Evolutionary conservation across 2,113 vertebrate genomes (phyloP).

Genomic region (Eleginops maclovinus): DNA sequence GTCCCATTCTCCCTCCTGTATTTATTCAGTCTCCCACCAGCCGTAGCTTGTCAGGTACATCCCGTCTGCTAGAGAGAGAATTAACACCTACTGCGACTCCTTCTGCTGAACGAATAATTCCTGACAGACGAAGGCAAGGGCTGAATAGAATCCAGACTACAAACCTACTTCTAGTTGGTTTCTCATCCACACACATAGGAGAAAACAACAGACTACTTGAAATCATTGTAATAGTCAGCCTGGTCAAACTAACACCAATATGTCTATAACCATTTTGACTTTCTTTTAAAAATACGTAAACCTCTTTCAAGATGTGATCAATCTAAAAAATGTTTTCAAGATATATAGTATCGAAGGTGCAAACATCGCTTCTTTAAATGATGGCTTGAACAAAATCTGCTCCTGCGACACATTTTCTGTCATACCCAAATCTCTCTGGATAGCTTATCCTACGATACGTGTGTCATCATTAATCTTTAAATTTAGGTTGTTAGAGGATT

Average conservation of each 20-base stretch:
- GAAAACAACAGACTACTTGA: not conserved
- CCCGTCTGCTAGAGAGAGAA: slow-evolving; percentile 42
- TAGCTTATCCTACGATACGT: not conserved
- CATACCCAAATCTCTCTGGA: not conserved
- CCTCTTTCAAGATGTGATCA: not conserved
- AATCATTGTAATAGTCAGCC: not conserved
- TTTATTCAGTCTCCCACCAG: slow-evolving; percentile 54
- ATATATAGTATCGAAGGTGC: not conserved
- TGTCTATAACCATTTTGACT: not conserved
- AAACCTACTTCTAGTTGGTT: slow-evolving; percentile 4
- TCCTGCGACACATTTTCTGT: not conserved
- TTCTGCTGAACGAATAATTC: slow-evolving; percentile 46
- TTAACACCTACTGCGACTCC: slow-evolving; percentile 47
- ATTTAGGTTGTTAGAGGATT: not conserved
- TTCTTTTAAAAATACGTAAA: too few species aligned
- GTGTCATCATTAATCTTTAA: not conserved
- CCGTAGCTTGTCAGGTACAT: slow-evolving; percentile 58
- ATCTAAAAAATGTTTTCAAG: not conserved
- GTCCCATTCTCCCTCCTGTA: slow-evolving; percentile 10
- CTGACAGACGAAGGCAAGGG: slow-evolving; percentile 22
- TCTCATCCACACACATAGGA: slow-evolving; percentile 1
- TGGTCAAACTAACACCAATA: not conserved
- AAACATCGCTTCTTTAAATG: not conserved
- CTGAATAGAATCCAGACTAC: slow-evolving; percentile 27
- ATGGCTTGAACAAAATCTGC: not conserved